Base-by-base conservation (phyloP, 92 coral and sea anemone species). In the Diadumene lineata region DNA sequence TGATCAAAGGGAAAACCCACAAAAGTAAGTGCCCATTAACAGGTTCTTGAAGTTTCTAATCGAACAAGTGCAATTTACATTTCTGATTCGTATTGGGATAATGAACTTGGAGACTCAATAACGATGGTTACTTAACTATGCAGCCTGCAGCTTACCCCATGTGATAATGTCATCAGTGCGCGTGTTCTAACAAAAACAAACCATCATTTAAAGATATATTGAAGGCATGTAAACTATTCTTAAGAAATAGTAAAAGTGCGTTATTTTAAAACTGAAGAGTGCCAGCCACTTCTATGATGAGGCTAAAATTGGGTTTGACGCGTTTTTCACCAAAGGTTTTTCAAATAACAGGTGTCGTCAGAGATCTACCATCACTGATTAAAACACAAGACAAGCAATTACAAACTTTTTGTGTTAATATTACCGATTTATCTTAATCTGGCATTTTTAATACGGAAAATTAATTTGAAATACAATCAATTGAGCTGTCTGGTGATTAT, bases 401-500 rank as follows among this genome's bases (percentile, higher is more conserved):
- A 18, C 11, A 7, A 25, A 1, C 2, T 18, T 58, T 58, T 25
- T 58, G 27, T 62, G 68, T 30, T 30, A 62, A 62, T 62, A 29
- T 30, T 11, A 62, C n/a, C 21, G 1, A 27, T 8, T 62, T 62
- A 7, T 62, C 43, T 21, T 3, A 62, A 62, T 28, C 43, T 62
- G n/a, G n/a, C 6, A 0, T 29, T 30, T 62, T 3, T 62, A 62
- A 62, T 62, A 38, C 29, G 27, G 18, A 1, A 30, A 62, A 29
- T 62, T 31, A 62, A 62, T 62, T 21, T 62, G 43, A 62, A 62
- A 62, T 31, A 62, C 8, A 16, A 62, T 62, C 68, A 62, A 62
- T 62, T 8, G 1, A 19, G 2, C n/a, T 21, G 65, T 60, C 30
- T 53, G 8, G 58, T 53, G 3, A 53, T 53, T 15, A 3, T 23